Percentiles rank a stretch among this genome's conserved stretches.
These are phyloP conservation scores for Climacteris rufus DNA, from an alignment of 2,113 vertebrate species.

Conservation along the genomic window DNA sequence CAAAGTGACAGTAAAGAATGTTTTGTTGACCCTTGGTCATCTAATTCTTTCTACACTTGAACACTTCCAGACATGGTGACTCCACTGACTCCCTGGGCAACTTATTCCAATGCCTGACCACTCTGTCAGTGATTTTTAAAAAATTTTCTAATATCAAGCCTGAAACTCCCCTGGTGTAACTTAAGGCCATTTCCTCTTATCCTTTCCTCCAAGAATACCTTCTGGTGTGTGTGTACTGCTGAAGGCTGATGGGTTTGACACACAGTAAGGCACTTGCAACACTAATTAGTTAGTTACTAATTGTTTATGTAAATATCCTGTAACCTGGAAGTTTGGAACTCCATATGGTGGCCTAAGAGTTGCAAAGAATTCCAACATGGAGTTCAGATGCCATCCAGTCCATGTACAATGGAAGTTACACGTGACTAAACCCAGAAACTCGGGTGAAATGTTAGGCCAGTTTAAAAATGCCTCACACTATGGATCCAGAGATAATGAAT, in stretches of 20 bases:
- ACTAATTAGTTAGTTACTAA: neutral
- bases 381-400: neutral
- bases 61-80: neutral
- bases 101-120: neutral
- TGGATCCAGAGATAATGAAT: neutral
- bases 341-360: neutral
- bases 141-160: fast-evolving
- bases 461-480: neutral
- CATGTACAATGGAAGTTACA: neutral
- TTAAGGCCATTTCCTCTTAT: no score
- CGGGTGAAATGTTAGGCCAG: neutral
- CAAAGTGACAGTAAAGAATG: neutral
- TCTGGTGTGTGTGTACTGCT: neutral
- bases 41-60: neutral
- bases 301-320: neutral
- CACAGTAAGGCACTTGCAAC: neutral
- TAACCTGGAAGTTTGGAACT: neutral
- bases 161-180: neutral
- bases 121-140: neutral
- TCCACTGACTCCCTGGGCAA: neutral
- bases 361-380: neutral
- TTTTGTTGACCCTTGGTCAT: neutral
- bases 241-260: neutral
- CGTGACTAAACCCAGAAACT: neutral
- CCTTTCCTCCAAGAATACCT: neutral